phyloP scores from a whole-genome alignment of 2,888 invertebrate species.

The Hartigia nigra region DNA sequence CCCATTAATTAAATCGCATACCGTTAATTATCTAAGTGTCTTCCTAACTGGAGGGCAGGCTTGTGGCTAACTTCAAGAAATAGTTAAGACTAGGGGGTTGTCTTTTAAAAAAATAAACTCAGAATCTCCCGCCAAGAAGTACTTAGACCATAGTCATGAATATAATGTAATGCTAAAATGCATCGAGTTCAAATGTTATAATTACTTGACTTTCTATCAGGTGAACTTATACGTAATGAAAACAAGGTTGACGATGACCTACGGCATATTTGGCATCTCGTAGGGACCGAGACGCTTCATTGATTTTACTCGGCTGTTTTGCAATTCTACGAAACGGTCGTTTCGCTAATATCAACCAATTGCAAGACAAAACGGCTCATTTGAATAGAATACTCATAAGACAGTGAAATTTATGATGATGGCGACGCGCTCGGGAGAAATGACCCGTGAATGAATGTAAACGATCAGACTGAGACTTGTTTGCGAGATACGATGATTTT shows the following conservation, averaged over 20 bases:
- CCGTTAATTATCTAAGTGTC: conserved; percentile 47
- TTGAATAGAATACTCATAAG: conserved; percentile 48
- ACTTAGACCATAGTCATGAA: neutral
- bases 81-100: neutral
- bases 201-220: neutral
- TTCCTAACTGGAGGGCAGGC: conserved; percentile 37
- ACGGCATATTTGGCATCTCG: neutral
- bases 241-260: neutral
- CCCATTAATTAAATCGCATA: conserved; percentile 55
- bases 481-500: neutral
- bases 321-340: neutral
- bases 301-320: neutral
- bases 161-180: neutral
- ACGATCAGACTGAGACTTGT: conserved; percentile 23
- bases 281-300: neutral
- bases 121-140: neutral
- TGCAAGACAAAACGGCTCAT: conserved; percentile 27
- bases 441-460: conserved; percentile 43
- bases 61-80: conserved; percentile 21
- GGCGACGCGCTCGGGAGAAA: conserved; percentile 34
- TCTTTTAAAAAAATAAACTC: neutral
- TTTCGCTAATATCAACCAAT: conserved; percentile 47
- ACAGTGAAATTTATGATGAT: conserved; percentile 47
- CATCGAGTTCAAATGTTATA: neutral
- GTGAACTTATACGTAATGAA: neutral